Conservation (phyloP, 2,113 vertebrate genomes). For the Hippocampus abdominalis region DNA sequence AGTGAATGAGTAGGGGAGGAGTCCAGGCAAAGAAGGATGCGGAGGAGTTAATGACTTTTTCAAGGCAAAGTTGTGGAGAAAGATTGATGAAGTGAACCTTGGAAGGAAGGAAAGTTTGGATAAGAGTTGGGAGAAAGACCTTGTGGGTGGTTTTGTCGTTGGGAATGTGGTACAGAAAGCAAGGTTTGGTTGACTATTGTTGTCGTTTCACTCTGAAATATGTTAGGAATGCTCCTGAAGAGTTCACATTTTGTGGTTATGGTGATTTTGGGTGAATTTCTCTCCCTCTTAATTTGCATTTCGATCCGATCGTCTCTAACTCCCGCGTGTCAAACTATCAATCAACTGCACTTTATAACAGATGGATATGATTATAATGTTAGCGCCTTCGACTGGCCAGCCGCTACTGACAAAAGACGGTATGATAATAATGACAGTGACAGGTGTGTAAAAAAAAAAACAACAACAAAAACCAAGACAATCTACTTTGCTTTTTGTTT, state of each 20-base stretch:
- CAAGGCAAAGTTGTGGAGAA: neutral
- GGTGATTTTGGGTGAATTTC: neutral
- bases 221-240: neutral
- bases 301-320: too few relatives aligned
- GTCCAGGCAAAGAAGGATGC: conserved; percentile 37
- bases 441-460: too few relatives aligned
- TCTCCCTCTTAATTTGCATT: too few relatives aligned
- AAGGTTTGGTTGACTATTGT: neutral
- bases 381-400: too few relatives aligned
- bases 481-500: too few relatives aligned
- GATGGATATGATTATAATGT: too few relatives aligned
- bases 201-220: neutral
- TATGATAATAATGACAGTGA: too few relatives aligned
- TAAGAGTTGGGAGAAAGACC: neutral
- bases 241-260: neutral
- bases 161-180: neutral
- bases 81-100: neutral
- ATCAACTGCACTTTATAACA: too few relatives aligned
- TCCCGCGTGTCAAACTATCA: too few relatives aligned
- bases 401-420: too few relatives aligned
- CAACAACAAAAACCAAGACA: too few relatives aligned
- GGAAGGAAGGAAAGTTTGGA: neutral
- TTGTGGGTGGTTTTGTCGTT: neutral
- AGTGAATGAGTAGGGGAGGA: conserved; percentile 43
- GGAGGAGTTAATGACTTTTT: conserved; percentile 3